Base-by-base conservation (phyloP, 2,113 vertebrate genomes). In the Helogale parvula region DNA sequence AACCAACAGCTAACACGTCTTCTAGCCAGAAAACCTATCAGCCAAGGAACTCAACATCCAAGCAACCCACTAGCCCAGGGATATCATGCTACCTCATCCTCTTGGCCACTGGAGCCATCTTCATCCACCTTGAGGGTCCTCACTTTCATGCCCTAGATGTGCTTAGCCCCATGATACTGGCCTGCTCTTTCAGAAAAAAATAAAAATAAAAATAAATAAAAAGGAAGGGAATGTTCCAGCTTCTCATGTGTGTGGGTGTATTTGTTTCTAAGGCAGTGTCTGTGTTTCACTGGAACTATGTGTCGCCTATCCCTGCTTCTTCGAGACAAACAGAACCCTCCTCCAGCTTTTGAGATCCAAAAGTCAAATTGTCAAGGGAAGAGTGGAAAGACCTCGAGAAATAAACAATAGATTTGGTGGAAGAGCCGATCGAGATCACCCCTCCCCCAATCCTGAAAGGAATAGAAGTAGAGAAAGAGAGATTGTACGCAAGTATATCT, bases 141-240 rank as follows among this genome's bases (percentile, higher is more conserved):
- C 15, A 25, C 2, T 54, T 57, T 79, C 27, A 93, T n/a, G 15
- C 7, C 19, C 17, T 87, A 50, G 16, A 93, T 93, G 16, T 50
- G 79, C 35, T 54, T 93, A 91, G 66, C 63, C 81, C 38, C 57
- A 80, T 69, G 50, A 93, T 81, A 69, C 33, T 88, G 87, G 95
- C 87, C 69, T 95, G 74, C 79, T 90, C 52, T 89, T 92, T 81
- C 79, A 94, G 66, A 3, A 60, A 60, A 60, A 35, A 74, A 83
- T n/a, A n/a, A n/a, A n/a, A 86, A 71, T 19, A 66, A 35, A 92
- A 95, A 57, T 65, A 69, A 97, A 81, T 97, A 97, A 96, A 98
- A 88, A 29, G 11, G 45, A 96, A 98, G 77, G 71, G 65, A 84
- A 68, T 96, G 23, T 77, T 71, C 71, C 54, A 54, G 69, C 65